Percentiles rank a stretch among this genome's conserved stretches.
These are phyloP conservation scores for Scleropages formosus DNA, from an alignment of 2,797 vertebrate genomes.

Conservation along the genomic window DNA sequence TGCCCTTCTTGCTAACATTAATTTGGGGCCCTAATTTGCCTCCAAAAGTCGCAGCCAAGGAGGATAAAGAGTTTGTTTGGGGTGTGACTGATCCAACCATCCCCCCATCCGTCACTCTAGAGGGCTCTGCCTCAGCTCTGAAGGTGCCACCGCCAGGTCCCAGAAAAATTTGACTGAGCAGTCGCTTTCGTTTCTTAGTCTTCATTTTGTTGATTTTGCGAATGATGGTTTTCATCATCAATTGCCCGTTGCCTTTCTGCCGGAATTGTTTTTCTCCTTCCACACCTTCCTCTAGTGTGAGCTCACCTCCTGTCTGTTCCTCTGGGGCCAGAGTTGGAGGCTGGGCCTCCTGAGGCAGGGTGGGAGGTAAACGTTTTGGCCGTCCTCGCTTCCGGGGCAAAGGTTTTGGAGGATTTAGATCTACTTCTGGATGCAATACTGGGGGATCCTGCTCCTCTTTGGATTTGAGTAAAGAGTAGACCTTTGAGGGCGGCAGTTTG, in stretches of 20 bases:
- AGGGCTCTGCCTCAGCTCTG: constrained; percentile 48
- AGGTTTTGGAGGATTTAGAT: constrained; percentile 72
- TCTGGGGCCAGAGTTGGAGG: constrained; percentile 63
- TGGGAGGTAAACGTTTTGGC: constrained; percentile 68
- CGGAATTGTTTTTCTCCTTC: constrained; percentile 66
- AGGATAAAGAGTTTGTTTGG: constrained; percentile 71
- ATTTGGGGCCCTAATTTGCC: constrained; percentile 92
- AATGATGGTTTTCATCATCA: constrained; percentile 91
- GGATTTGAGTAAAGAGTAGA: constrained; percentile 71
- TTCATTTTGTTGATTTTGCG: constrained; percentile 96
- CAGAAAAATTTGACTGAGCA: constrained; percentile 83
- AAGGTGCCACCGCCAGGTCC: constrained; percentile 45
- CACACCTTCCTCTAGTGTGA: constrained; percentile 53
- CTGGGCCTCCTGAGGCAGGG: constrained; percentile 63
- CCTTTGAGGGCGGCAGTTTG: constrained; percentile 71
- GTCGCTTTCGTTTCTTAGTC: constrained; percentile 83
- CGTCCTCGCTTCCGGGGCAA: constrained; percentile 87
- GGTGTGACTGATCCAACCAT: constrained; percentile 35
- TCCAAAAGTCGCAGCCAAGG: constrained; percentile 89
- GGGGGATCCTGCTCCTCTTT: constrained; percentile 75
- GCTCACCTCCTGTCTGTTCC: constrained; percentile 58
- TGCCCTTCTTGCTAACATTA: constrained; percentile 97
- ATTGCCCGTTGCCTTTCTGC: constrained; percentile 81
- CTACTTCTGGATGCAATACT: constrained; percentile 71
- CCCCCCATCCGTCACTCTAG: constrained; percentile 29